Evolutionary conservation across 2,113 vertebrate species (phyloP).

Genomic region (Lycaon pictus): DNA sequence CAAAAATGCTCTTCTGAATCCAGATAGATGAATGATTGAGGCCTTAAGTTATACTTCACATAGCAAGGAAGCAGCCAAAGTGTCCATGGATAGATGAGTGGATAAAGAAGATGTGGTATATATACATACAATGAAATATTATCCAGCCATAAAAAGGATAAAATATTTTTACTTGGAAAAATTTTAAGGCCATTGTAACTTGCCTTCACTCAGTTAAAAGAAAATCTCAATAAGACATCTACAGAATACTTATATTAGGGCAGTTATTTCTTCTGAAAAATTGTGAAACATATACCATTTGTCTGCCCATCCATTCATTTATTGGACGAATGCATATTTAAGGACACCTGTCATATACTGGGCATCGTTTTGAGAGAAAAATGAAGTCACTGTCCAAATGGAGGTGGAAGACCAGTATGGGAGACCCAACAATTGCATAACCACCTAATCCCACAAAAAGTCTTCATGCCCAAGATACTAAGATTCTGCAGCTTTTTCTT

Average conservation of each 20-base stretch:
- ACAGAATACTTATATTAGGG: neutral
- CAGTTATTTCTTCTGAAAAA: slow-evolving; percentile 4
- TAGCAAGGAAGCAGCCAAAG: neutral
- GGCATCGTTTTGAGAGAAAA: neutral
- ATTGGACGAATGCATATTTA: neutral
- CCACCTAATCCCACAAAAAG: neutral
- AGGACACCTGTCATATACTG: neutral
- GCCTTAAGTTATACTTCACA: neutral
- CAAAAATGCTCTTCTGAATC: neutral
- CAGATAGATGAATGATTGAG: neutral
- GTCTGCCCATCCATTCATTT: neutral
- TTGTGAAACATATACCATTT: neutral
- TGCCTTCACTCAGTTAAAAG: neutral
- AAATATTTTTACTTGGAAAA: neutral
- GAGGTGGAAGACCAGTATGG: neutral
- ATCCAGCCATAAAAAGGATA: neutral
- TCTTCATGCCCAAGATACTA: neutral
- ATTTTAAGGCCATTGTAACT: neutral
- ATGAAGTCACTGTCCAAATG: neutral
- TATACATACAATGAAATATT: neutral
- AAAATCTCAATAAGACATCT: neutral
- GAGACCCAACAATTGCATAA: neutral
- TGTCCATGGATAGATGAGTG: neutral
- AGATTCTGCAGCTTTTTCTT: neutral
- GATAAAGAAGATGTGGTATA: neutral